A percentile compares a stretch with the other conserved stretches of the same genome.
Evolutionary conservation across 2,113 vertebrate species (phyloP).

Genomic region (Holacanthus passer): DNA sequence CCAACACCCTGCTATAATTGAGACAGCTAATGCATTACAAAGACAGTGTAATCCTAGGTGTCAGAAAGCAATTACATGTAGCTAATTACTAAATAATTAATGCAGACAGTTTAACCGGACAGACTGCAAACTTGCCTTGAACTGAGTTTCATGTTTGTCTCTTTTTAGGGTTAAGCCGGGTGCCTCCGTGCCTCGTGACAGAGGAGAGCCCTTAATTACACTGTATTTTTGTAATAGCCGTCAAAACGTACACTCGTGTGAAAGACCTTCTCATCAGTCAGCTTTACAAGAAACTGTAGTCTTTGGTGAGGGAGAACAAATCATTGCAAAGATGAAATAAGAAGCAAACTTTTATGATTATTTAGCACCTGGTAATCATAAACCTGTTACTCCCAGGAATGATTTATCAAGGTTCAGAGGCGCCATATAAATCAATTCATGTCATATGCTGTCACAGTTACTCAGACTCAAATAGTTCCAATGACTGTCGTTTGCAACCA

Average conservation of each 20-base stretch:
- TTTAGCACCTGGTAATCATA: constrained; percentile 11
- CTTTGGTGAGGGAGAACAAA: neutral
- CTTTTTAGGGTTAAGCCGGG: constrained; percentile 52
- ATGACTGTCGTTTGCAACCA: neutral
- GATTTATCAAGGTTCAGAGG: neutral
- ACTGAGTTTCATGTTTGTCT: constrained; percentile 54
- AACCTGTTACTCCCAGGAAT: neutral
- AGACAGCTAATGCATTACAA: constrained; percentile 69
- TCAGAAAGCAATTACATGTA: constrained; percentile 76
- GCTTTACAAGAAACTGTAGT: neutral
- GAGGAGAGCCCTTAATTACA: constrained; percentile 42
- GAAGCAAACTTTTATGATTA: constrained; percentile 5
- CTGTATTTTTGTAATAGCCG: constrained; percentile 50
- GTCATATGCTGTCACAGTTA: neutral
- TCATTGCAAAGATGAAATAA: neutral
- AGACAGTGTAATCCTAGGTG: constrained; percentile 74
- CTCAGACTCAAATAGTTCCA: too few species aligned
- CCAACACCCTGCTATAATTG: constrained; percentile 62
- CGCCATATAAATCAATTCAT: neutral
- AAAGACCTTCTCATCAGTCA: constrained; percentile 24
- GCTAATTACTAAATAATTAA: constrained; percentile 80
- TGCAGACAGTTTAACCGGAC: constrained; percentile 64
- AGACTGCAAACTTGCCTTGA: constrained; percentile 59
- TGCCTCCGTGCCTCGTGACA: constrained; percentile 30
- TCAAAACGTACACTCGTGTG: constrained; percentile 35